A percentile compares a stretch with the other conserved stretches of the same genome.
phyloP scores from a whole-genome alignment of 1,140 invertebrate genomes.

The Drosophila takahashii region DNA sequence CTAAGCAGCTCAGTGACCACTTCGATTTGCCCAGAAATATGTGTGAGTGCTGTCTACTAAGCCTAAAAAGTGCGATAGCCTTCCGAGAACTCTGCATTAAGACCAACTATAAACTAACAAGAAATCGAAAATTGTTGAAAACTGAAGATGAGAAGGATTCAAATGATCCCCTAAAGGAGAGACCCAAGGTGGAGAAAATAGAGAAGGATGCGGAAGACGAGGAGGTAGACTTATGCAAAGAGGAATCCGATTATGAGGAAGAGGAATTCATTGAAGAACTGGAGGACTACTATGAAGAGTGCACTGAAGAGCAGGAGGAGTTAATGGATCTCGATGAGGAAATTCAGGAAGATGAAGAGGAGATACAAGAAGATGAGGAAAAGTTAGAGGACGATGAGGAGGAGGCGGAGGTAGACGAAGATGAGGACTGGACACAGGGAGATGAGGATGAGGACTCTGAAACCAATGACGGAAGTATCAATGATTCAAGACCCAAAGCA shows the following conservation, averaged over 20 bases:
- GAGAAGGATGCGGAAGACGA: neutral
- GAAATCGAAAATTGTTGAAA: neutral
- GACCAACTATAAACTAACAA: constrained; percentile 8
- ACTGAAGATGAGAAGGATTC: neutral
- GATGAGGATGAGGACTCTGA: neutral
- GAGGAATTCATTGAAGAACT: neutral
- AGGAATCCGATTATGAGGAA: neutral
- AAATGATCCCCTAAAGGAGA: neutral
- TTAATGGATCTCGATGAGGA: neutral
- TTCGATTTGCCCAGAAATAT: constrained; percentile 22
- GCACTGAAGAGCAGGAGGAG: neutral
- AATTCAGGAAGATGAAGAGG: neutral
- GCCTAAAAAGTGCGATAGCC: constrained; percentile 32
- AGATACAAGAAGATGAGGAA: neutral
- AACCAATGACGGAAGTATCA: neutral
- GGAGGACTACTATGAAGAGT: neutral
- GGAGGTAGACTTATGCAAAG: neutral
- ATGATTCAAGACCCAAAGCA: neutral
- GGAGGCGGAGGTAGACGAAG: neutral
- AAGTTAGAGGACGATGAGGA: neutral
- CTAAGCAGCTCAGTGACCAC: constrained; percentile 18
- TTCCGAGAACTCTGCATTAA: constrained; percentile 45
- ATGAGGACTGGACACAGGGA: neutral
- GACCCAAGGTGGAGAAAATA: neutral
- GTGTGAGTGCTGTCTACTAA: constrained; percentile 26